phyloP scores from a whole-genome alignment of 2,797 vertebrate genomes.

The Champsocephalus esox region DNA sequence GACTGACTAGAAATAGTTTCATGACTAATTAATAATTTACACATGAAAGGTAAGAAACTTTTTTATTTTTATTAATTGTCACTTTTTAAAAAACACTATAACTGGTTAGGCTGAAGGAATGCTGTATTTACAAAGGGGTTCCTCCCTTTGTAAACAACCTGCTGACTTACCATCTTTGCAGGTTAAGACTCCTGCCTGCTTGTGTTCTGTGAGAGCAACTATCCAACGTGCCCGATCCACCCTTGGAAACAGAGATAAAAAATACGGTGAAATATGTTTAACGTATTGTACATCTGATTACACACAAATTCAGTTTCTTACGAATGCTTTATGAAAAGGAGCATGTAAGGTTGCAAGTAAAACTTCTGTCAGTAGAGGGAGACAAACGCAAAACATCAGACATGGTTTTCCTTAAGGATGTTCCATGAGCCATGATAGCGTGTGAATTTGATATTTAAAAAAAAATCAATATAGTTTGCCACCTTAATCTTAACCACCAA shows the following conservation, averaged over 20 bases:
- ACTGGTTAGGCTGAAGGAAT: not conserved
- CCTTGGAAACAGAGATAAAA: conserved; percentile 74
- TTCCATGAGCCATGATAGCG: not conserved
- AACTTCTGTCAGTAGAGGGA: conserved; percentile 65
- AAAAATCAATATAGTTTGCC: too few relatives aligned
- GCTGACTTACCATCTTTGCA: conserved; percentile 85
- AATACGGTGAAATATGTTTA: not conserved
- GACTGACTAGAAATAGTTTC: conserved; percentile 16
- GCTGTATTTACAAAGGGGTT: not conserved
- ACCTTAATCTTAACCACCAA: too few relatives aligned
- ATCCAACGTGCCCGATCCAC: conserved; percentile 95
- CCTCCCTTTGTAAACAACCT: conserved; percentile 16
- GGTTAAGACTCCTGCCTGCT: conserved; percentile 60
- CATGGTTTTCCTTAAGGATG: not conserved
- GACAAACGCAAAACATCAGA: conserved; percentile 44
- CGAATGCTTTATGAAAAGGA: not conserved
- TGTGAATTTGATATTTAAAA: too few relatives aligned
- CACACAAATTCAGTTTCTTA: not conserved
- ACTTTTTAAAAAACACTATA: not conserved
- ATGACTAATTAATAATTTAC: not conserved
- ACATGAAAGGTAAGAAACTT: conserved; percentile 3
- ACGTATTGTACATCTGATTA: not conserved
- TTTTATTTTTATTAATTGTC: conserved; percentile 13
- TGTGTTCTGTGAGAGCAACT: conserved; percentile 84
- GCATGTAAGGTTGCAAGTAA: not conserved